These are phyloP conservation scores for Myotis daubentonii DNA, from an alignment of 2,797 vertebrate genomes.

Conservation along the genomic window DNA sequence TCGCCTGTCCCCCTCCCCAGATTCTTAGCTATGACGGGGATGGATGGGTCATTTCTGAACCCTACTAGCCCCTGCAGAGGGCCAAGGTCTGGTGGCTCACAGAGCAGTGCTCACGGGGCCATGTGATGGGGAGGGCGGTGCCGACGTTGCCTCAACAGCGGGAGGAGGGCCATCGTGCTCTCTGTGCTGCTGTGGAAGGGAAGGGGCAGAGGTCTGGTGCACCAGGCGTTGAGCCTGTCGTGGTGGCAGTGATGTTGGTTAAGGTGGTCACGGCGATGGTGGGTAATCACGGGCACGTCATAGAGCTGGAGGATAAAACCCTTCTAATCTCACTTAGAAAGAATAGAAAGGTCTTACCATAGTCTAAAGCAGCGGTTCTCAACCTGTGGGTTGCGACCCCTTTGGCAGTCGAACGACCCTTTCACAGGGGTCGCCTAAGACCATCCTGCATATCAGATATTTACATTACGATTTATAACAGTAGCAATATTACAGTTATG, in stretches of 20 bases:
- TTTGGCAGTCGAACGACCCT: no score
- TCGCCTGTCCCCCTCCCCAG: background rate
- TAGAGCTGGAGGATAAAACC: background rate
- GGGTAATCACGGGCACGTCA: background rate
- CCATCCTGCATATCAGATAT: no score
- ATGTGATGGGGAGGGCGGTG: background rate
- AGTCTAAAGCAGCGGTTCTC: background rate
- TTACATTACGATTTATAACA: no score
- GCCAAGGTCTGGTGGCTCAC: background rate
- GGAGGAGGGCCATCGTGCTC: background rate
- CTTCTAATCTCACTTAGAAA: background rate
- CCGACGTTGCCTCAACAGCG: fast-evolving
- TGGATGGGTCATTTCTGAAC: background rate
- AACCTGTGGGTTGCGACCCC: no score
- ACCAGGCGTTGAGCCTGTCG: fast-evolving
- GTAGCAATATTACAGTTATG: no score
- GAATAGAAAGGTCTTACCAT: background rate
- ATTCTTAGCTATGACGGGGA: background rate
- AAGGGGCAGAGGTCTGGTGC: background rate
- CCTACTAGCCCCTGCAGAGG: background rate
- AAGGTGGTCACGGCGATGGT: background rate
- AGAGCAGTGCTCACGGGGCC: background rate
- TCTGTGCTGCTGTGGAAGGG: background rate
- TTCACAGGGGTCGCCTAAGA: no score
- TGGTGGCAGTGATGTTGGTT: background rate